These are phyloP conservation scores for Drosophila robusta DNA, from an alignment of 2,888 invertebrate genomes.

Conservation along the genomic window DNA sequence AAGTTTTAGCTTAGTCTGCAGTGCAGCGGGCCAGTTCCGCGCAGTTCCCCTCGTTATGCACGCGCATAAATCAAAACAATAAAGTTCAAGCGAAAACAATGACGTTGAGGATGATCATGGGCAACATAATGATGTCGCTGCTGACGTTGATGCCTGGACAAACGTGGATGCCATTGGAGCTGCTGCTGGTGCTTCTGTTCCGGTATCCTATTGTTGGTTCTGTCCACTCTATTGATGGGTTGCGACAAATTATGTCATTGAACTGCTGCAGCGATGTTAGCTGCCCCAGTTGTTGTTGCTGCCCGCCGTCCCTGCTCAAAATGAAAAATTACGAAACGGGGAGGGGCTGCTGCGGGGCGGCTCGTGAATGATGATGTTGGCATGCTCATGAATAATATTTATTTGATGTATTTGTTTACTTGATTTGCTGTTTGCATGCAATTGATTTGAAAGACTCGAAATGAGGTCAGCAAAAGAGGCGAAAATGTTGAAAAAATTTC, in stretches of 20 bases:
- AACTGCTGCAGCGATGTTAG: constrained; percentile 54
- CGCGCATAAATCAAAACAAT: constrained; percentile 80
- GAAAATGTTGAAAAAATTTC: background rate
- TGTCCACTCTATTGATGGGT: constrained; percentile 71
- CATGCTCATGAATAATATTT: constrained; percentile 72
- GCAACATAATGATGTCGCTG: constrained; percentile 28
- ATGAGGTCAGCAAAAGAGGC: constrained; percentile 23
- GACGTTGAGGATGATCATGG: constrained; percentile 41
- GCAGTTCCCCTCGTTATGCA: constrained; percentile 44
- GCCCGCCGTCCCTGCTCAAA: constrained; percentile 35
- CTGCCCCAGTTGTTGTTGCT: constrained; percentile 36
- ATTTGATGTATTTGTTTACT: constrained; percentile 67
- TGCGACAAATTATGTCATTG: constrained; percentile 81
- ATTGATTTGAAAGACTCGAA: constrained; percentile 44
- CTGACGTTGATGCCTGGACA: constrained; percentile 55
- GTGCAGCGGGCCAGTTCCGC: constrained; percentile 25
- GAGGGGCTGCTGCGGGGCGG: background rate
- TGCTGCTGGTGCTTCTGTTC: constrained; percentile 30
- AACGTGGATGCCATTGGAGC: constrained; percentile 34
- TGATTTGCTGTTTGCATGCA: constrained; percentile 52
- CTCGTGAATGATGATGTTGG: constrained; percentile 49
- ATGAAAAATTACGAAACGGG: constrained; percentile 62
- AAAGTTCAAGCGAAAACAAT: constrained; percentile 79
- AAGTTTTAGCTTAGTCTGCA: constrained; percentile 71
- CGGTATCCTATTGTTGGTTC: constrained; percentile 56